These are phyloP conservation scores for Hoplostethus atlanticus DNA, from an alignment of 2,797 vertebrate species.

Conservation along the genomic window DNA sequence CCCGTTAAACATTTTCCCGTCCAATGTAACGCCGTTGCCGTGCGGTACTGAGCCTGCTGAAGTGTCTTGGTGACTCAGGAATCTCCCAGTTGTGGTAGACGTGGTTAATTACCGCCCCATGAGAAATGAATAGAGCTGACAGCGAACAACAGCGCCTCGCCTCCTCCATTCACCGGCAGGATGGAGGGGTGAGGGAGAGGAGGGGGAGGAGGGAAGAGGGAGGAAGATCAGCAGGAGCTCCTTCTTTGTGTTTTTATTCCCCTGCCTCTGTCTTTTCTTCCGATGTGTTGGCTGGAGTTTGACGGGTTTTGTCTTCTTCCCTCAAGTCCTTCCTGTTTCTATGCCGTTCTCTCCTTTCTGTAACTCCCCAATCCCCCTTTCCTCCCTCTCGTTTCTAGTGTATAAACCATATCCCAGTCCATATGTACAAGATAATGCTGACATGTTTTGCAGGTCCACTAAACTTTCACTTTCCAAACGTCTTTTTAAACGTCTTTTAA, in stretches of 20 bases:
- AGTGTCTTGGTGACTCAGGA: too few relatives aligned
- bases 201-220: background rate
- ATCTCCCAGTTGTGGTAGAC: constrained; percentile 1
- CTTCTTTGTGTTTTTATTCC: too few relatives aligned
- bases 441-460: too few relatives aligned
- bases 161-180: constrained; percentile 39
- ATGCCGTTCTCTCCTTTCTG: background rate
- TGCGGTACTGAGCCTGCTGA: too few relatives aligned
- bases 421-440: too few relatives aligned
- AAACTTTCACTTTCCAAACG: too few relatives aligned
- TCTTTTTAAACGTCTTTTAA: too few relatives aligned
- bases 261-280: too few relatives aligned
- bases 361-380: background rate
- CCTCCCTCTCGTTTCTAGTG: background rate
- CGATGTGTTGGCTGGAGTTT: too few relatives aligned
- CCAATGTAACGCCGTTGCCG: too few relatives aligned
- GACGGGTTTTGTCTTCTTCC: background rate
- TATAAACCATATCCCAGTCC: too few relatives aligned
- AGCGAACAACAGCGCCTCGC: background rate
- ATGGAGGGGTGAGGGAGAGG: constrained; percentile 19
- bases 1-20: too few relatives aligned
- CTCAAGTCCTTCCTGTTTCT: background rate
- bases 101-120: constrained; percentile 44
- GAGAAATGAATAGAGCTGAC: constrained; percentile 31
- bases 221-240: background rate